Conservation (phyloP, 2,113 vertebrate genomes). For the Notothenia coriiceps region DNA sequence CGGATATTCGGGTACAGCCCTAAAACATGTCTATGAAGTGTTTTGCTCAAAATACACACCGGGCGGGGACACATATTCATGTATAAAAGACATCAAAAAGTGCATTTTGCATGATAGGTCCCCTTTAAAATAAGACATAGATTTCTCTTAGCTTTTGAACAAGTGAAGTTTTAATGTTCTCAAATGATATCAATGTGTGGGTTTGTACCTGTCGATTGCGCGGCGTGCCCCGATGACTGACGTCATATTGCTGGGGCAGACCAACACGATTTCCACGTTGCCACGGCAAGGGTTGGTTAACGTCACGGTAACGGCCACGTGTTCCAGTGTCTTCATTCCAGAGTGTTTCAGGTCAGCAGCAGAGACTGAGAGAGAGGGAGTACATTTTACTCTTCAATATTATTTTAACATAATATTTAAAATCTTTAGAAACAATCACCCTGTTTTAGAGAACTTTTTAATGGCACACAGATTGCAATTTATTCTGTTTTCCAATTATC, state of each 20-base stretch:
- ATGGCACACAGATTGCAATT: not conserved
- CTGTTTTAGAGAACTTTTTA: not conserved
- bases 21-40: no score
- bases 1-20: no score
- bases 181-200: not conserved
- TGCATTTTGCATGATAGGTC: no score
- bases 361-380: conserved; percentile 83
- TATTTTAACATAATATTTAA: not conserved
- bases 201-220: conserved; percentile 87
- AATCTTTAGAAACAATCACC: not conserved
- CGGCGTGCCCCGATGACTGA: conserved; percentile 91
- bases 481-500: not conserved
- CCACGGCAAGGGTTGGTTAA: conserved; percentile 91
- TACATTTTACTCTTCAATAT: not conserved
- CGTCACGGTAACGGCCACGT: conserved; percentile 91
- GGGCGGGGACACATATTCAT: no score
- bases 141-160: not conserved
- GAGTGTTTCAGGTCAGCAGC: conserved; percentile 86
- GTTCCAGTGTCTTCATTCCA: conserved; percentile 94
- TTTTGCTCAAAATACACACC: no score
- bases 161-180: not conserved
- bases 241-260: conserved; percentile 94
- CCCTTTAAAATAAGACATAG: no score
- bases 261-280: conserved; percentile 88
- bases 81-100: not conserved